Percentiles rank a stretch among this genome's conserved stretches.
phyloP scores from a whole-genome alignment of 2,888 invertebrate genomes.

The Omphaloscelis lunosa region DNA sequence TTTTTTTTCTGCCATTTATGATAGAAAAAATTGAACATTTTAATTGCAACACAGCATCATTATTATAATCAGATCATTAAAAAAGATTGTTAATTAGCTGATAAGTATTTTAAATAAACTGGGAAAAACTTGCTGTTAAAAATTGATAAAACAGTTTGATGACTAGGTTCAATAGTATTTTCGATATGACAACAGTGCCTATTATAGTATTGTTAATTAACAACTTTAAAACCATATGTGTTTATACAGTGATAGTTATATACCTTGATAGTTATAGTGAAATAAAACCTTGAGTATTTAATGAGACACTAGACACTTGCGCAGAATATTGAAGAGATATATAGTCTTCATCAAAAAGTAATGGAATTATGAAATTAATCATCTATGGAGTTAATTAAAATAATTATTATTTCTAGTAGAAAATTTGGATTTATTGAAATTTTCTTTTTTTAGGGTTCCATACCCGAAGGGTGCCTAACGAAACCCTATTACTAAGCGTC shows the following conservation, averaged over 20 bases:
- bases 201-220: slow-evolving; percentile 17
- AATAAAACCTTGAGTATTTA: neutral
- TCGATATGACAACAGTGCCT: neutral
- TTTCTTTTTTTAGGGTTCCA: neutral
- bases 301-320: neutral
- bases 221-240: neutral
- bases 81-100: neutral
- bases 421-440: neutral
- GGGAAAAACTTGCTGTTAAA: neutral
- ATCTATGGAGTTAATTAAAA: neutral
- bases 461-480: too few species aligned
- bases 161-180: neutral
- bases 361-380: neutral
- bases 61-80: neutral
- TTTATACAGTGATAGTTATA: neutral
- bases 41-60: neutral
- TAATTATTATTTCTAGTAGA: too few species aligned
- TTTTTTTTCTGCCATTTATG: neutral
- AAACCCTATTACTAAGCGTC: too few species aligned
- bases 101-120: neutral
- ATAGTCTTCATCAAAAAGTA: neutral
- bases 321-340: slow-evolving; percentile 10
- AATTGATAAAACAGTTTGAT: neutral
- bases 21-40: neutral
- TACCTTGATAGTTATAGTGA: slow-evolving; percentile 38